These are phyloP conservation scores for Poeciliopsis prolifica DNA, from an alignment of 2,113 vertebrate species.

Conservation along the genomic window DNA sequence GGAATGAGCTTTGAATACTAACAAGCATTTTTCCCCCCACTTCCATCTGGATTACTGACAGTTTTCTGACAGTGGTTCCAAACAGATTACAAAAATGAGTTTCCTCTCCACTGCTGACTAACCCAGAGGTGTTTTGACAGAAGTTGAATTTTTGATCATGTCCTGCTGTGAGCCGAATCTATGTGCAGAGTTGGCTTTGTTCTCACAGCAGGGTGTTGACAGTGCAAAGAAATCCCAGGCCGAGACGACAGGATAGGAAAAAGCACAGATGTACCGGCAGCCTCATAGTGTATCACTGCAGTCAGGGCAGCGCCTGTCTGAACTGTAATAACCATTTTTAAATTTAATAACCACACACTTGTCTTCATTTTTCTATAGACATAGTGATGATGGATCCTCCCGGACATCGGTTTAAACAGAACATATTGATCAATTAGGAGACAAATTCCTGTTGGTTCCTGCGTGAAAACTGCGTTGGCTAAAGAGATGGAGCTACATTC, in stretches of 20 bases:
- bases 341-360: neutral
- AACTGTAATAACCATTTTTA: constrained; percentile 9
- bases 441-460: neutral
- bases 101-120: constrained; percentile 30
- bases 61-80: constrained; percentile 34
- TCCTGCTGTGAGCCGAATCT: constrained; percentile 61
- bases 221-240: constrained; percentile 33
- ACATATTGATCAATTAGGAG: neutral
- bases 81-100: constrained; percentile 33
- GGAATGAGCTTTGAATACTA: constrained; percentile 12
- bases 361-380: neutral
- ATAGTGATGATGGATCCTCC: neutral
- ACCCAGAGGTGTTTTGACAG: constrained; percentile 36
- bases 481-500: too few species aligned
- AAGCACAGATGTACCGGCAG: constrained; percentile 33
- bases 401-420: too few species aligned
- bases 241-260: constrained; percentile 33
- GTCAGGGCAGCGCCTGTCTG: constrained; percentile 14
- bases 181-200: constrained; percentile 54
- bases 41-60: constrained; percentile 18
- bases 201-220: constrained; percentile 54
- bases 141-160: constrained; percentile 29
- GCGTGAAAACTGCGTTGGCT: too few species aligned
- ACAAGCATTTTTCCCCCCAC: constrained; percentile 13
- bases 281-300: constrained; percentile 10